Conservation (phyloP, 2,113 vertebrate species). For the Neotragus pygmaeus region DNA sequence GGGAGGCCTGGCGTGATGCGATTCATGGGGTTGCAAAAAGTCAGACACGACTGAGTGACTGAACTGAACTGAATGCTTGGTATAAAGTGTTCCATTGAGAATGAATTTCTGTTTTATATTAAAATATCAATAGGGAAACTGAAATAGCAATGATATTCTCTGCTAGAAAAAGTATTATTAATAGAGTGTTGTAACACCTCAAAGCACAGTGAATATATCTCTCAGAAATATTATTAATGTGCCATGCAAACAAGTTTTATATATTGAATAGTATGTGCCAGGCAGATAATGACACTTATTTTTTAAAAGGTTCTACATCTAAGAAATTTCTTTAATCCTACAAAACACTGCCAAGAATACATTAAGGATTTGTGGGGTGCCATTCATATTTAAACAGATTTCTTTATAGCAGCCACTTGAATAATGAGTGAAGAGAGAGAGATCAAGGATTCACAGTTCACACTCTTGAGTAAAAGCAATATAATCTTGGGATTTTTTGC, state of each 20-base stretch:
- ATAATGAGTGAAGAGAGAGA: not conserved
- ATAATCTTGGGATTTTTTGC: not conserved
- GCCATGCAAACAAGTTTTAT: not conserved
- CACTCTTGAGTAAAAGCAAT: not conserved
- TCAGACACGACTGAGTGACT: no score
- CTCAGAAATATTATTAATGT: not conserved
- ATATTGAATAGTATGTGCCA: not conserved
- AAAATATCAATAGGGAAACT: not conserved
- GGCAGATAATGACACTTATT: not conserved
- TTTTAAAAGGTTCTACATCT: not conserved
- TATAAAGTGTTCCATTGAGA: not conserved
- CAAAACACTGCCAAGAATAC: not conserved
- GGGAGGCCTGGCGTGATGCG: no score
- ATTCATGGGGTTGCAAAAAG: no score
- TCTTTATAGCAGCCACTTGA: not conserved
- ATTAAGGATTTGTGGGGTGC: not conserved
- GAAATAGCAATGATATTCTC: slow-evolving; percentile 2
- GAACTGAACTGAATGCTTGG: not conserved
- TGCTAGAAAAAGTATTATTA: slow-evolving; percentile 45
- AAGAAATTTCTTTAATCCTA: not conserved
- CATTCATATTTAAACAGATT: not conserved
- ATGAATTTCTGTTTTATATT: not conserved
- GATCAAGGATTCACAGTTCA: not conserved
- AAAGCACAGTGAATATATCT: slow-evolving; percentile 51
- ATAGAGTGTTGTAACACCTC: slow-evolving; percentile 17